Conservation (phyloP, 1,140 invertebrate species). For the Chironomus striatipennis region DNA sequence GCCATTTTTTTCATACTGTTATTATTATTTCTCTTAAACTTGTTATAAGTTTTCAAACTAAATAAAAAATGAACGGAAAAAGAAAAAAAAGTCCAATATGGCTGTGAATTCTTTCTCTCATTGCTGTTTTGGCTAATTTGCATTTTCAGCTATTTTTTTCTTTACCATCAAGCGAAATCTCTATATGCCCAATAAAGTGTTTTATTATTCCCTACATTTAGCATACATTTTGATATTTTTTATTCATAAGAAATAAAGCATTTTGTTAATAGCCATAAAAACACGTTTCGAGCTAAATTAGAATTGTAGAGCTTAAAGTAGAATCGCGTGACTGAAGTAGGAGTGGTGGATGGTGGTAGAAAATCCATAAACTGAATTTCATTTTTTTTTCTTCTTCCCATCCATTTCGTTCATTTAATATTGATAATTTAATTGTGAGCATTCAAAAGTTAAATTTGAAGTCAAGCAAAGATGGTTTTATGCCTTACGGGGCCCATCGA, state of each 20-base stretch:
- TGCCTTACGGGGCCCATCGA: not conserved
- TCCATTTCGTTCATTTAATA: not conserved
- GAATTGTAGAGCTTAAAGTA: conserved; percentile 8
- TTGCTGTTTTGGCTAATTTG: not conserved
- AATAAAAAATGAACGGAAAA: not conserved
- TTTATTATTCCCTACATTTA: conserved; percentile 14
- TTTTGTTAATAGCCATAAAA: conserved; percentile 14
- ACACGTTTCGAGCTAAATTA: conserved; percentile 1
- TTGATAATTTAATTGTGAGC: conserved; percentile 23
- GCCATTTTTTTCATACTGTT: conserved; percentile 2
- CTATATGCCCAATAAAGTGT: conserved; percentile 12
- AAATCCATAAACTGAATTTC: conserved; percentile 23
- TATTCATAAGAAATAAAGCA: conserved; percentile 9
- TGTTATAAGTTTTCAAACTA: too few species aligned
- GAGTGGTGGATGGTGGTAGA: conserved; percentile 19
- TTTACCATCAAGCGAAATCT: not conserved
- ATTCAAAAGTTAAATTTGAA: conserved; percentile 19
- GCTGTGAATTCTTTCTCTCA: not conserved
- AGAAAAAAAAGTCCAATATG: not conserved
- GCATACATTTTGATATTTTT: not conserved
- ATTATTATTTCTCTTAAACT: not conserved
- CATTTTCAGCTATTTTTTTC: not conserved
- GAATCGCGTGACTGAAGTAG: conserved; percentile 19
- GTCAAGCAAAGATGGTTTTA: conserved; percentile 12
- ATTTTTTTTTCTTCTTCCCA: not conserved